Evolutionary conservation across 2,113 vertebrate species (phyloP), one percentile per base, ranked within the genome.

Genomic region (Hydrolagus affinis): DNA sequence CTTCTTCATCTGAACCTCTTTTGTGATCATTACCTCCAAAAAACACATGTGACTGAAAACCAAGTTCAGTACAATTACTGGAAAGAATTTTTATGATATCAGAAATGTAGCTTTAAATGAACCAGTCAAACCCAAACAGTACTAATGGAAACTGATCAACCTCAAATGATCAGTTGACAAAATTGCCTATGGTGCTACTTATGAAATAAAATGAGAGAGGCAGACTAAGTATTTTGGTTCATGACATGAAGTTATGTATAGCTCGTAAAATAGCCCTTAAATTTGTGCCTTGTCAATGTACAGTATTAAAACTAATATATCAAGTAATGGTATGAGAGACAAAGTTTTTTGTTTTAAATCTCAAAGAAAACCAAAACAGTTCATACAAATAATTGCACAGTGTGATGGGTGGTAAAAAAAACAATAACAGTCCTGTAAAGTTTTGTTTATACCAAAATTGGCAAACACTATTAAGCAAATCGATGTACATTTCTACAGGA

Each of bases 191-290:
- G 28, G 11, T 83, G 60, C 66, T 10, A 59, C 60, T 66, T 9
- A 66, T 83, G 62, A 66, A 66, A 83, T 66, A 83, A 32, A 62
- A 62, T 28, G 32, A 83, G 25, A 66, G 78, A 83, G 78, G 25
- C 62, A 83, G 25, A 30, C 30, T 44, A 44, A 44, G 44, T 62
- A n/a, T 60, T 78, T 59, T 4, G 62, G 44, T 83, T 66, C 25
- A n/a, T 83, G 62, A 83, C 30, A 28, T 68, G 62, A 64, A 66
- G 60, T 83, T 28, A 28, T 68, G 28, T 32, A 32, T 21, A 68
- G 15, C 21, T 83, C 21, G 78, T 28, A 83, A 83, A 83, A 83
- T 83, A 83, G 78, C 78, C 78, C 78, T 83, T 83, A 66, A 64
- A 66, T 21, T 23, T 83, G 78, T 68, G 64, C 78, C 60, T 68